Conservation (phyloP, 2,888 invertebrate genomes). For the Dinocampus coccinellae region DNA sequence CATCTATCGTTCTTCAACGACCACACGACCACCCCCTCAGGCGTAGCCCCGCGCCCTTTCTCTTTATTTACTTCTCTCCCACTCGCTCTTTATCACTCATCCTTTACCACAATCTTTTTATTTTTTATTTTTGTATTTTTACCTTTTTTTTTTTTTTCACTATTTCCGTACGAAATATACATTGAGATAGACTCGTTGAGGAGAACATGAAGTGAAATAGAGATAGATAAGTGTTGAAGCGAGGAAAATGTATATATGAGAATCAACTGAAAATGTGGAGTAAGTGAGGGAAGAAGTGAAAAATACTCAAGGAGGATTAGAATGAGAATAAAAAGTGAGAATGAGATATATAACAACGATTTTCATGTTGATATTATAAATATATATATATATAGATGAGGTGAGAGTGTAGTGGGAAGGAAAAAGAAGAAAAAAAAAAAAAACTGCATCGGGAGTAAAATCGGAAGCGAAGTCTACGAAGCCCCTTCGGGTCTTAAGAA, state of each 20-base stretch:
- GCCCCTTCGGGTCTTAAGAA: constrained; percentile 67
- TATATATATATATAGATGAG: no score
- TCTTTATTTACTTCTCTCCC: constrained; percentile 29
- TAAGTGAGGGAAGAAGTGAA: not conserved
- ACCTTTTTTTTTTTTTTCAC: not conserved
- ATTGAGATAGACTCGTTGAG: not conserved
- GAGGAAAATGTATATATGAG: constrained; percentile 7
- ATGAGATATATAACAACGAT: not conserved
- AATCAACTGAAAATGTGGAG: constrained; percentile 16
- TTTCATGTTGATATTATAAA: constrained; percentile 31
- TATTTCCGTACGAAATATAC: not conserved
- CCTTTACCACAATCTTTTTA: not conserved
- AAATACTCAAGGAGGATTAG: constrained; percentile 15
- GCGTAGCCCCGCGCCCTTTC: constrained; percentile 32
- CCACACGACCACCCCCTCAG: constrained; percentile 22
- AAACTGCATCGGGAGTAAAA: constrained; percentile 52
- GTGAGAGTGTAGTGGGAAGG: no score
- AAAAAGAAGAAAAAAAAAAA: constrained; percentile 39
- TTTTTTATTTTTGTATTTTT: not conserved
- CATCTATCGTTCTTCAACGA: constrained; percentile 17
- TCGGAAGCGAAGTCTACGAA: constrained; percentile 51
- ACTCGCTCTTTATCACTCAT: constrained; percentile 23
- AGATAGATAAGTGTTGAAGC: constrained; percentile 9
- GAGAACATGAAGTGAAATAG: constrained; percentile 3
- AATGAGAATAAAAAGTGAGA: constrained; percentile 2